Conservation (phyloP, 2,888 invertebrate genomes). For the Celastrina argiolus region DNA sequence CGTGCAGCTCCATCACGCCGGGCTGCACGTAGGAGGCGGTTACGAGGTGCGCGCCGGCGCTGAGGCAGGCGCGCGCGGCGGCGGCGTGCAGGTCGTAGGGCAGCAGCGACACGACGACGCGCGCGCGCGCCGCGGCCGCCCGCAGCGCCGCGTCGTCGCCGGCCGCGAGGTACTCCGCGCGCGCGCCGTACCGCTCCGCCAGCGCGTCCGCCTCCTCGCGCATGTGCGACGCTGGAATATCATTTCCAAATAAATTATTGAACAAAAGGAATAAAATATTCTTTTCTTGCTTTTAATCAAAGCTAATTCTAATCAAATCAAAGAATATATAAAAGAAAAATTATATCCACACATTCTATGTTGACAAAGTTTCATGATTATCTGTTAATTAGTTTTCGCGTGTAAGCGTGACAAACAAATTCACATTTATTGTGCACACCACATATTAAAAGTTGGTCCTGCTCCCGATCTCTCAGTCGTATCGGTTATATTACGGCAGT, state of each 20-base stretch:
- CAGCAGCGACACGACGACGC: slow-evolving; percentile 91
- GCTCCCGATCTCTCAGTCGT: too few relatives aligned
- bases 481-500: too few relatives aligned
- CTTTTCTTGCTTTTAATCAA: too few relatives aligned
- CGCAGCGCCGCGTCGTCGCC: slow-evolving; percentile 83
- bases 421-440: too few relatives aligned
- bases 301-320: too few relatives aligned
- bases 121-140: slow-evolving; percentile 83
- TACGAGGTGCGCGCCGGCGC: slow-evolving; percentile 93
- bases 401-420: too few relatives aligned
- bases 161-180: slow-evolving; percentile 90
- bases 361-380: too few relatives aligned
- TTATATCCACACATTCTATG: too few relatives aligned
- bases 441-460: too few relatives aligned
- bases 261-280: too few relatives aligned
- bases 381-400: too few relatives aligned
- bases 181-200: slow-evolving; percentile 86
- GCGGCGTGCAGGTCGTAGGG: slow-evolving; percentile 94
- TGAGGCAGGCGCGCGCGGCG: slow-evolving; percentile 91
- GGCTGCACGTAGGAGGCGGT: slow-evolving; percentile 97
- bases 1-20: slow-evolving; percentile 87
- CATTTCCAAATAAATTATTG: not conserved
- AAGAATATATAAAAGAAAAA: too few relatives aligned
- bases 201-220: slow-evolving; percentile 93
- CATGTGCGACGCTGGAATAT: slow-evolving; percentile 82